Conservation (phyloP, 1,140 invertebrate genomes). For the Drosophila micromelanica region DNA sequence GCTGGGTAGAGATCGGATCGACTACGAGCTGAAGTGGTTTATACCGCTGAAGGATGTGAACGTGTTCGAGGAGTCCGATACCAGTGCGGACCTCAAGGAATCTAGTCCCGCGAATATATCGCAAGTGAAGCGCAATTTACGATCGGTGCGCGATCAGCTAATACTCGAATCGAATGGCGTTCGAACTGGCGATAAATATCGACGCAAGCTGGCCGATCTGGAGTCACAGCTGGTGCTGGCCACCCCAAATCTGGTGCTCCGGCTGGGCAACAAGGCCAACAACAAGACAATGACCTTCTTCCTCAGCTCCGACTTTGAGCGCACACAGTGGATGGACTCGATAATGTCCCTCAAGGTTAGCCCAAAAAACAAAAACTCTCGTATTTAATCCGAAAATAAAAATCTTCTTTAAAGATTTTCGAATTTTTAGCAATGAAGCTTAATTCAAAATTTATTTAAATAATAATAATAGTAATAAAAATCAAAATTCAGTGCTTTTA, state of each 20-base stretch:
- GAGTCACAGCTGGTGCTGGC: constrained; percentile 95
- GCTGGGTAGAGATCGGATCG: constrained; percentile 93
- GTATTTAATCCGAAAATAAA: too few relatives aligned
- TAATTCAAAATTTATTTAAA: too few relatives aligned
- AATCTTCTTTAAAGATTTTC: too few relatives aligned
- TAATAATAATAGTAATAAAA: too few relatives aligned
- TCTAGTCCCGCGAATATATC: constrained; percentile 92
- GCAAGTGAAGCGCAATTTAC: constrained; percentile 92
- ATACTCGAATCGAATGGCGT: constrained; percentile 89
- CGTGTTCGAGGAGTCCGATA: constrained; percentile 88
- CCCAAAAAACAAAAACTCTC: neutral
- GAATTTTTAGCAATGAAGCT: too few relatives aligned
- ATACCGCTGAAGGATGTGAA: constrained; percentile 90
- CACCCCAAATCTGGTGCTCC: constrained; percentile 94
- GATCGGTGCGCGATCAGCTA: constrained; percentile 93
- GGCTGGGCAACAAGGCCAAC: constrained; percentile 88
- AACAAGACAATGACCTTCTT: constrained; percentile 92
- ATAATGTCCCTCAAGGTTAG: constrained; percentile 87
- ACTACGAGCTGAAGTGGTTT: constrained; percentile 97
- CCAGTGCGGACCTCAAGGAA: constrained; percentile 87
- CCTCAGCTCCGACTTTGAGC: constrained; percentile 96
- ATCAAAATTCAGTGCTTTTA: too few relatives aligned
- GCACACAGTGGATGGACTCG: constrained; percentile 96
- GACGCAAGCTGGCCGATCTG: constrained; percentile 94
- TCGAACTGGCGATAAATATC: constrained; percentile 92